These are phyloP conservation scores for Drosophila subobscura DNA, from an alignment of 1,140 invertebrate species.

Conservation along the genomic window DNA sequence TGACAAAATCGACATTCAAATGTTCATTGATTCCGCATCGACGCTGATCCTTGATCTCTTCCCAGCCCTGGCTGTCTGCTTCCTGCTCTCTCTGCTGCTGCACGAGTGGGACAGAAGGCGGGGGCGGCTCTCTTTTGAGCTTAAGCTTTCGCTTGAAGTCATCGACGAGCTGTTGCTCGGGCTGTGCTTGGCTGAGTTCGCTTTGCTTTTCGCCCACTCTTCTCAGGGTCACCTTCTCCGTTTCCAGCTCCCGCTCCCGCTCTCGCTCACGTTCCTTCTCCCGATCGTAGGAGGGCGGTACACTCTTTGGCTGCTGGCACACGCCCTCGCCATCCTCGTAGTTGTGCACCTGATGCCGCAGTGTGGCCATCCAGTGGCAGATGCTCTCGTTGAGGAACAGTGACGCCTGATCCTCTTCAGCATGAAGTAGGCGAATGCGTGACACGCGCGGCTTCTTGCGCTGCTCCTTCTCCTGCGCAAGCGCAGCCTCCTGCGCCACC, in stretches of 20 bases:
- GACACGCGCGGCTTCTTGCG: neutral
- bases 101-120: too few relatives aligned
- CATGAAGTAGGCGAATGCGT: too few relatives aligned
- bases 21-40: constrained; percentile 64
- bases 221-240: constrained; percentile 33
- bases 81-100: constrained; percentile 12
- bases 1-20: constrained; percentile 56
- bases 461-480: constrained; percentile 26
- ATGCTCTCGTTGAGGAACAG: constrained; percentile 75
- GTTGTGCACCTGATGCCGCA: constrained; percentile 64
- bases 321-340: constrained; percentile 57
- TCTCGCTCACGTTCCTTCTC: constrained; percentile 8
- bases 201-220: constrained; percentile 12
- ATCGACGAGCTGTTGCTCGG: constrained; percentile 35
- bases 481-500: constrained; percentile 47
- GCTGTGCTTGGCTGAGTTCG: neutral
- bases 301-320: constrained; percentile 72
- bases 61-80: neutral
- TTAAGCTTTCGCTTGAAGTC: constrained; percentile 62
- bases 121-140: constrained; percentile 11
- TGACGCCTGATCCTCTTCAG: constrained; percentile 21
- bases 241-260: constrained; percentile 12
- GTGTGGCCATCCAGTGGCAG: constrained; percentile 72
- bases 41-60: constrained; percentile 24
- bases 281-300: constrained; percentile 59